Conservation (phyloP, 2,888 invertebrate species). For the Zygaena filipendulae region DNA sequence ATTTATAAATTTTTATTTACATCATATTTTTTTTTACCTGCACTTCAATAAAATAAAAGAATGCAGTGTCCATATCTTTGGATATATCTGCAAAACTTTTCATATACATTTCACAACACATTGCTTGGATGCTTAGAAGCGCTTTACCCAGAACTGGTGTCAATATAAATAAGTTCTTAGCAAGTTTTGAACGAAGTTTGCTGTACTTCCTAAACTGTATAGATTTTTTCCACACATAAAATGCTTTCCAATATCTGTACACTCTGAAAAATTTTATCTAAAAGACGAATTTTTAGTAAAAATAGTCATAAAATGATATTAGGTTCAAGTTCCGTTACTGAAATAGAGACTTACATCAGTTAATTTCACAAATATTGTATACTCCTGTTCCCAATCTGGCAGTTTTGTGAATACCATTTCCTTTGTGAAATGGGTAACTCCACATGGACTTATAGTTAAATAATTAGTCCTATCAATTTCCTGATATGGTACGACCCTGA, state of each 20-base stretch:
- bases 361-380: slow-evolving; percentile 81
- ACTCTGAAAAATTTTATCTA: slow-evolving; percentile 75
- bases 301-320: no score
- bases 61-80: slow-evolving; percentile 53
- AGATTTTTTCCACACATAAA: slow-evolving; percentile 82
- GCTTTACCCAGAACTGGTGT: slow-evolving; percentile 79
- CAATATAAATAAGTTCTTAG: slow-evolving; percentile 77
- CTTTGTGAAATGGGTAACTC: slow-evolving; percentile 81
- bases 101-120: slow-evolving; percentile 72
- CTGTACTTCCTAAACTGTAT: slow-evolving; percentile 76
- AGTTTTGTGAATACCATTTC: slow-evolving; percentile 85
- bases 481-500: slow-evolving; percentile 78
- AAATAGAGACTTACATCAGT: slow-evolving; percentile 71
- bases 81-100: slow-evolving; percentile 71
- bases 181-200: slow-evolving; percentile 67
- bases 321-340: no score
- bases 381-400: slow-evolving; percentile 84
- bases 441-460: slow-evolving; percentile 84
- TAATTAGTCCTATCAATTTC: slow-evolving; percentile 77
- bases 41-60: slow-evolving; percentile 77
- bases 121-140: slow-evolving; percentile 74
- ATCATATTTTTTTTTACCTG: no score
- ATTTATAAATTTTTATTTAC: no score
- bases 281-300: no score
- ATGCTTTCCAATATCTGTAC: slow-evolving; percentile 82